phyloP scores from a whole-genome alignment of 1,140 invertebrate genomes.

The Tribolium madens region DNA sequence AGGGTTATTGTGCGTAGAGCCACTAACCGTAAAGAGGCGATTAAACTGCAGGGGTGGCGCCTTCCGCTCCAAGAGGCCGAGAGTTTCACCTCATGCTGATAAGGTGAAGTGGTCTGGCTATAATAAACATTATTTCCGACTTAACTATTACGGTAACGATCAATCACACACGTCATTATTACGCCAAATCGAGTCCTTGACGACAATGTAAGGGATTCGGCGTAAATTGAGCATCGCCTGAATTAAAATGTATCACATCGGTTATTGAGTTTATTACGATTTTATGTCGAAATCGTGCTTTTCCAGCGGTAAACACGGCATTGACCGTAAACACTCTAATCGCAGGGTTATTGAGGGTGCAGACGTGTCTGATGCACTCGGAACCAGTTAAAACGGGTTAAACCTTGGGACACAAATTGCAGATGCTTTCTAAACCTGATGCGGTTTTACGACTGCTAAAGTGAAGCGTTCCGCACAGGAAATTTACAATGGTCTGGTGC shows the following conservation, averaged over 20 bases:
- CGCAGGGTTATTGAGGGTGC: slow-evolving; percentile 4
- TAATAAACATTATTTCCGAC: slow-evolving; percentile 38
- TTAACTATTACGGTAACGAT: slow-evolving; percentile 30
- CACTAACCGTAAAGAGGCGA: slow-evolving; percentile 48
- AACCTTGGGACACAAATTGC: slow-evolving; percentile 9
- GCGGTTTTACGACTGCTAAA: slow-evolving; percentile 27
- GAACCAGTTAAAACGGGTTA: slow-evolving; percentile 2
- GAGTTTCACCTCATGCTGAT: slow-evolving; percentile 33
- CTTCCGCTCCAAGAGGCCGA: slow-evolving; percentile 23
- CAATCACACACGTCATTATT: slow-evolving; percentile 29
- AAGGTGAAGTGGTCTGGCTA: slow-evolving; percentile 38
- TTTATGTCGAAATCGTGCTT: slow-evolving; percentile 26
- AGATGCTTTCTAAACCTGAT: slow-evolving; percentile 14
- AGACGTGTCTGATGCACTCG: slow-evolving; percentile 15
- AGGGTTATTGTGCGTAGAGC: slow-evolving; percentile 49
- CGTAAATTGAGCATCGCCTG: neutral
- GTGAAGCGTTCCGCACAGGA: slow-evolving; percentile 14
- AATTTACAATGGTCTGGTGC: slow-evolving; percentile 38
- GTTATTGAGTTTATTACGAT: slow-evolving; percentile 18
- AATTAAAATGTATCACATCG: slow-evolving; percentile 32
- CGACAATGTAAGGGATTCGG: neutral
- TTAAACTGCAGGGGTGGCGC: slow-evolving; percentile 44
- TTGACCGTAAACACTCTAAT: slow-evolving; percentile 21
- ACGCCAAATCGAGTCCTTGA: neutral
- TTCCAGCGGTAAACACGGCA: slow-evolving; percentile 29